Base-by-base conservation (phyloP, 2,888 invertebrate species). In the Rutpela maculata region DNA sequence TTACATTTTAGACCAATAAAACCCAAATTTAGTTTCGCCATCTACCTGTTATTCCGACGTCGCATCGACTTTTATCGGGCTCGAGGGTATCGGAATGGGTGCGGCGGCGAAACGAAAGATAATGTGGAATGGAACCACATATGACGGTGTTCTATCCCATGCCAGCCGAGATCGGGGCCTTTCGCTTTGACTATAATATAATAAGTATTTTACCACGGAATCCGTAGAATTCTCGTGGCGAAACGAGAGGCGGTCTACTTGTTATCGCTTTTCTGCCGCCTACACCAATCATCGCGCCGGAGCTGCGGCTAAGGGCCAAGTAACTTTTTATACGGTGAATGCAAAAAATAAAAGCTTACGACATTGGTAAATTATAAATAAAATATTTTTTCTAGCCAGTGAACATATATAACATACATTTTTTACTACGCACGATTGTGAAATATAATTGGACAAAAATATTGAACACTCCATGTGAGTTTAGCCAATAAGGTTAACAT, bases 91-190 rank as follows among this genome's bases (percentile, higher is more conserved):
- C 59, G 59, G 11, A 59, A 59, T 22, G 19, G 22, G 22, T 59
- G 59, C 11, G 59, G 6, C 19, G 22, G 22, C 59, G 22, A 19
- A 11, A 59, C 4, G 19, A 22, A 19, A 59, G 59, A 59, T 59
- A 59, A 59, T 59, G 22, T 15, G 22, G 22, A 50, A 50, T 15
- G 11, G 11, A 22, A 1, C 57, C 59, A 22, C 22, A 59, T 22
- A 59, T 19, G 59, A 59, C 59, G 59, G 59, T 59, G 59, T 59
- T 59, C 15, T 11, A 22, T 50, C 50, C 50, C 50, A n/a, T 12
- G 0, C 50, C 50, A 15, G 12, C 50, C 15, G n/a, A 50, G 50
- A 50, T 7, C 50, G n/a, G n/a, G n/a, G 2, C n/a, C 50, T 50
- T 50, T 50, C 7, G n/a, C 50, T 50, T 50, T 50, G 50, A 50